A percentile compares a stretch with the other conserved stretches of the same genome.
phyloP scores from a whole-genome alignment of 2,797 vertebrate species.

The Acrossocheilus wenchowensis region DNA sequence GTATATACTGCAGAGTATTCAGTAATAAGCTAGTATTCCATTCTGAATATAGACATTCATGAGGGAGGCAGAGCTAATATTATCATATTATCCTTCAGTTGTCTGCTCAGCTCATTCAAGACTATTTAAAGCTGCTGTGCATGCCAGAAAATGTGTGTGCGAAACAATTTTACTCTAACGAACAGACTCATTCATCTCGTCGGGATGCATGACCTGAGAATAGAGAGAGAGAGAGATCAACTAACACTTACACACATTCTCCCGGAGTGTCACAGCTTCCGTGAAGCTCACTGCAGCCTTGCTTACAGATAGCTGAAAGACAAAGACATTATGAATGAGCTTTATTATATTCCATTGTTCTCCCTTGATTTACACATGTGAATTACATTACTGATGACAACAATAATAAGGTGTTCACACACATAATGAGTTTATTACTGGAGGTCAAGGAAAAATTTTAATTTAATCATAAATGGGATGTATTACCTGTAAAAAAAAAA shows the following conservation, averaged over 20 bases:
- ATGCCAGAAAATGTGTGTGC: slow-evolving; percentile 51
- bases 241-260: slow-evolving; percentile 90
- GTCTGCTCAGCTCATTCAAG: slow-evolving; percentile 79
- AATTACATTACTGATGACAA: background rate
- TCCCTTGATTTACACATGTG: background rate
- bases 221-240: slow-evolving; percentile 6
- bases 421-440: background rate
- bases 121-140: slow-evolving; percentile 76
- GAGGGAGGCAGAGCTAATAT: slow-evolving; percentile 1
- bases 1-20: background rate
- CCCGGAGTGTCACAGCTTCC: slow-evolving; percentile 85
- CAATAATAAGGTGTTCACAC: background rate
- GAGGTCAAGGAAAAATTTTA: background rate
- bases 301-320: slow-evolving; percentile 89
- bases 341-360: background rate
- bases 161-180: slow-evolving; percentile 19
- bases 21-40: background rate
- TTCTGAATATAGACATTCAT: slow-evolving; percentile 22
- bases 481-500: background rate
- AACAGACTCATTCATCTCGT: slow-evolving; percentile 44
- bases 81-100: slow-evolving; percentile 72
- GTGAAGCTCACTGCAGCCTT: slow-evolving; percentile 88
- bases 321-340: background rate
- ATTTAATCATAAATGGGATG: background rate
- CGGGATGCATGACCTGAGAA: slow-evolving; percentile 11